Evolutionary conservation across 2,113 vertebrate genomes (phyloP).

Genomic region (Spizaetus ornatus): DNA sequence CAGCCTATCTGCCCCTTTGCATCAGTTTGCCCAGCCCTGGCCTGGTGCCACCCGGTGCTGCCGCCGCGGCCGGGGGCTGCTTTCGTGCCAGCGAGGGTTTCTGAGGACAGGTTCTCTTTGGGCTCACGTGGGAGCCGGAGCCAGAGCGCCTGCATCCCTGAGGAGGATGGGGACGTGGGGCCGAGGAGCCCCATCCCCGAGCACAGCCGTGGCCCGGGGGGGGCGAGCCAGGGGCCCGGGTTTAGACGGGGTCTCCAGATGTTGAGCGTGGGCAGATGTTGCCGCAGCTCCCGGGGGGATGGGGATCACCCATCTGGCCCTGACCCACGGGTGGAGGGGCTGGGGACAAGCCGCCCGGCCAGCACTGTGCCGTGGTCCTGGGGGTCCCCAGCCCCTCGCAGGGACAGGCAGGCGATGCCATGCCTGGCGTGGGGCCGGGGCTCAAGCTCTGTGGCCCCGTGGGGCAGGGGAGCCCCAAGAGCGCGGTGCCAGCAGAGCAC

Average conservation of each 20-base stretch:
- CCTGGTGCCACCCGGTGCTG: rapidly evolving
- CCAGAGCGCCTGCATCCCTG: background rate
- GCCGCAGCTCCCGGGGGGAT: background rate
- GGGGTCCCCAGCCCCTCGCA: background rate
- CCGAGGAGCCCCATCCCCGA: rapidly evolving
- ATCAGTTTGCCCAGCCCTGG: background rate
- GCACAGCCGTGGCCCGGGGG: rapidly evolving
- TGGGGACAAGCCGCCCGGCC: background rate
- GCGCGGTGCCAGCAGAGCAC: rapidly evolving
- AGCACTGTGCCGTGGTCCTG: rapidly evolving
- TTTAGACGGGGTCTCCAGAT: background rate
- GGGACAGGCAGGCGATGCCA: background rate
- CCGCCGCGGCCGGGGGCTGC: rapidly evolving
- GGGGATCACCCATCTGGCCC: background rate
- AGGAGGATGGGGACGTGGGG: rapidly evolving
- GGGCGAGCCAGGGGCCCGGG: rapidly evolving
- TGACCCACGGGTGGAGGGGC: rapidly evolving
- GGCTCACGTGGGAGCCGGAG: background rate
- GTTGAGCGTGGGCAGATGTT: background rate
- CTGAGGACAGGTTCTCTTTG: background rate
- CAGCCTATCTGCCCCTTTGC: background rate
- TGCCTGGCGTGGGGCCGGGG: background rate
- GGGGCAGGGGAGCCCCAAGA: background rate
- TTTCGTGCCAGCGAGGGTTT: rapidly evolving
- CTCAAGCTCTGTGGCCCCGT: rapidly evolving